Conservation (phyloP, 2,797 vertebrate genomes). For the Valencia hispanica region DNA sequence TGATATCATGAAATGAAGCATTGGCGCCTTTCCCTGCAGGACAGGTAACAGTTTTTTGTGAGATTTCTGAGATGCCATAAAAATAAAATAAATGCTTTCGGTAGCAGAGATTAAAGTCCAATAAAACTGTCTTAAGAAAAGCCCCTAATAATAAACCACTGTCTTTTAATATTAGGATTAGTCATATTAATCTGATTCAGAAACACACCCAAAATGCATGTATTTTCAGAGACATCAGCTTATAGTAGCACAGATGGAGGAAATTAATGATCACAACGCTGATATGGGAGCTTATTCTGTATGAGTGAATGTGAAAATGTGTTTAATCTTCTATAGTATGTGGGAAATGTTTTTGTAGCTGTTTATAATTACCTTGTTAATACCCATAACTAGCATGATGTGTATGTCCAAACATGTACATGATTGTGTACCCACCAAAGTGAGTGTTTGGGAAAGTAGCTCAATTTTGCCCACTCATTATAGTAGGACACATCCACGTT, state of each 20-base stretch:
- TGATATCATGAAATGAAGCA: too few species aligned
- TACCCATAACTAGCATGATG: constrained; percentile 12
- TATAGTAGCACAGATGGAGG: constrained; percentile 42
- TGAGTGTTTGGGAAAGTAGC: constrained; percentile 44
- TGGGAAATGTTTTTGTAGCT: constrained; percentile 22
- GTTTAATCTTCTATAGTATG: constrained; percentile 17
- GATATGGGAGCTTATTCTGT: constrained; percentile 39
- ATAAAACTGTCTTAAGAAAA: too few species aligned
- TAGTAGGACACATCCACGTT: constrained; percentile 60
- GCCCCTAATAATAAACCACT: constrained; percentile 14
- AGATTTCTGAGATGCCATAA: too few species aligned
- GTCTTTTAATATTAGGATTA: constrained; percentile 33
- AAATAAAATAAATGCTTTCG: too few species aligned
- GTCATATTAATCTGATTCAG: constrained; percentile 44
- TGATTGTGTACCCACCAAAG: constrained; percentile 4
- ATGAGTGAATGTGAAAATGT: constrained; percentile 18
- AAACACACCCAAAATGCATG: neutral
- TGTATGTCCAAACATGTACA: constrained; percentile 2
- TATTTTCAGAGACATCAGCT: constrained; percentile 32
- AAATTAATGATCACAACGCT: constrained; percentile 57
- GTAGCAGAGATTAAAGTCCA: too few species aligned
- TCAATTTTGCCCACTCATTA: constrained; percentile 69
- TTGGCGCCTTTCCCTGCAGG: too few species aligned
- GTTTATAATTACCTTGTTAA: constrained; percentile 47
- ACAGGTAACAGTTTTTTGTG: too few species aligned